A percentile compares a stretch with the other conserved stretches of the same genome.
Evolutionary conservation across 1,140 invertebrate genomes (phyloP).

Genomic region (Homarus americanus): DNA sequence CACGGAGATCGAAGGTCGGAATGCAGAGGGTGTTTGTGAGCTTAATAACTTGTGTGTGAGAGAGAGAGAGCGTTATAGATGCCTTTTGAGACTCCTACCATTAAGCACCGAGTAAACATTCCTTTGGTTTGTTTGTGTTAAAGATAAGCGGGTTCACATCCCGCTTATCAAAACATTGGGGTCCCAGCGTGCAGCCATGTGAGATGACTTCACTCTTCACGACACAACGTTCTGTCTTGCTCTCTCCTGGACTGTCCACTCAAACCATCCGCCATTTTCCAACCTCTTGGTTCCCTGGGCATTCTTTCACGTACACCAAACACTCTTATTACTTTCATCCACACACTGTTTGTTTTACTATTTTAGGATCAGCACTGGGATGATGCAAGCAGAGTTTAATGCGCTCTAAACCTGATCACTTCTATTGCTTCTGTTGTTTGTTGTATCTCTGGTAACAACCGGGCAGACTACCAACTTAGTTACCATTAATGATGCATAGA

Average conservation of each 20-base stretch:
- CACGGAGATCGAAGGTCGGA: slow-evolving; percentile 42
- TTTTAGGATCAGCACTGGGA: neutral
- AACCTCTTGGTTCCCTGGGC: neutral
- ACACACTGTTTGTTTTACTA: neutral
- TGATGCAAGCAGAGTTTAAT: too few species aligned
- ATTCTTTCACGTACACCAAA: neutral
- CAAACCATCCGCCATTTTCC: neutral
- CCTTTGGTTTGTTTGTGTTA: slow-evolving; percentile 48
- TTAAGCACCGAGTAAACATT: slow-evolving; percentile 59
- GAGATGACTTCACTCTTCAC: slow-evolving; percentile 39
- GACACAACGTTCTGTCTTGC: neutral
- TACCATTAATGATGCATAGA: too few species aligned
- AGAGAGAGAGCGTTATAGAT: slow-evolving; percentile 18
- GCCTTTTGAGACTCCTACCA: slow-evolving; percentile 62
- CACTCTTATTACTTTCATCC: neutral
- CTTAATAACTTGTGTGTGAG: slow-evolving; percentile 49
- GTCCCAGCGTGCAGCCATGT: slow-evolving; percentile 38
- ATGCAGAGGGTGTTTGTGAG: slow-evolving; percentile 38
- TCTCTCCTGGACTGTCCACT: neutral
- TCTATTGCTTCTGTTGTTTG: too few species aligned
- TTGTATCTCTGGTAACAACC: too few species aligned
- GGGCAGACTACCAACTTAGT: too few species aligned
- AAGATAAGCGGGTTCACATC: slow-evolving; percentile 55
- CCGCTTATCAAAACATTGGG: slow-evolving; percentile 59
- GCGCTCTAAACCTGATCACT: too few species aligned